Percentiles rank a stretch among this genome's conserved stretches.
phyloP scores from a whole-genome alignment of 2,113 vertebrate genomes.

The Platycercus adscitus region DNA sequence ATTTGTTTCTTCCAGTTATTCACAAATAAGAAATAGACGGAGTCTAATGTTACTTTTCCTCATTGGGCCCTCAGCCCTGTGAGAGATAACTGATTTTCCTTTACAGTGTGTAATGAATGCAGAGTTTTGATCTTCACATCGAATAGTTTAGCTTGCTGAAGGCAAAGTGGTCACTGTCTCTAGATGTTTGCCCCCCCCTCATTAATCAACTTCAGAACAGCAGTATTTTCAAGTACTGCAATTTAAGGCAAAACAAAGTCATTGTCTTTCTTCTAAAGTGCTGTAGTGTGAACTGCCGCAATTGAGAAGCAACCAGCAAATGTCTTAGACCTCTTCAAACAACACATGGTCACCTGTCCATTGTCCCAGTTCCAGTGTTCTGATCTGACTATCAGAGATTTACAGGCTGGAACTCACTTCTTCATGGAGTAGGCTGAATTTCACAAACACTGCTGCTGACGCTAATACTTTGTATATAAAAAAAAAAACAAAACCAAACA shows the following conservation, averaged over 20 bases:
- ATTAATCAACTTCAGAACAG: neutral
- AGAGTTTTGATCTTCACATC: neutral
- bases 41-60: neutral
- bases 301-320: neutral
- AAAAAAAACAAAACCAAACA: fast-evolving
- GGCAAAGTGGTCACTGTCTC: neutral
- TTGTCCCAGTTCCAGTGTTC: neutral
- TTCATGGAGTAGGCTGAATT: neutral
- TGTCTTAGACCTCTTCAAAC: neutral
- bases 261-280: neutral
- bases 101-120: neutral
- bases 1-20: neutral
- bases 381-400: neutral
- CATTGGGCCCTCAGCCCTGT: neutral
- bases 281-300: neutral
- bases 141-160: neutral
- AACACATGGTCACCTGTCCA: too few relatives aligned
- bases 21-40: neutral
- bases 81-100: neutral
- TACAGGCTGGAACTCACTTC: neutral
- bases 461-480: neutral
- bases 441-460: neutral
- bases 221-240: neutral
- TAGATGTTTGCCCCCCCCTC: neutral
- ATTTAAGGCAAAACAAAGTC: neutral